Evolutionary conservation across 2,888 invertebrate species (phyloP).

Genomic region (Luperina testacea): DNA sequence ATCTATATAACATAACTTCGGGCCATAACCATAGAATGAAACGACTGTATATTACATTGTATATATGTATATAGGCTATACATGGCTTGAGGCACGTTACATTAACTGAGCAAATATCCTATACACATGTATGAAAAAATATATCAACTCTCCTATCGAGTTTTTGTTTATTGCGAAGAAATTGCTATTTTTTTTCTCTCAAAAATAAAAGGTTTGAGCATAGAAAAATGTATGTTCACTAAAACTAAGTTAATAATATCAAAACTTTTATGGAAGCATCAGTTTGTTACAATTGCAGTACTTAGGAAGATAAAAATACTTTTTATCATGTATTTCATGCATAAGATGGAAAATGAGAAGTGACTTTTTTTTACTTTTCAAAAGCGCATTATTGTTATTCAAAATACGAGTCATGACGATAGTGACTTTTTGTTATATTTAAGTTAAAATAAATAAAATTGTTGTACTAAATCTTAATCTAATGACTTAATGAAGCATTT

Average conservation of each 20-base stretch:
- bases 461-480: slow-evolving; percentile 58
- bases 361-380: background rate
- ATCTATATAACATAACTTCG: slow-evolving; percentile 89
- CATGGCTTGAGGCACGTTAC: slow-evolving; percentile 72
- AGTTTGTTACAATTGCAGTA: slow-evolving; percentile 14
- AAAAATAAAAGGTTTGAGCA: slow-evolving; percentile 36
- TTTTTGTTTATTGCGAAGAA: slow-evolving; percentile 7
- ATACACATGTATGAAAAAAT: slow-evolving; percentile 43
- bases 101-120: slow-evolving; percentile 61
- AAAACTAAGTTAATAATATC: slow-evolving; percentile 43
- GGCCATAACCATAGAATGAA: slow-evolving; percentile 86
- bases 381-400: slow-evolving; percentile 2
- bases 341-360: background rate
- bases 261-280: slow-evolving; percentile 42
- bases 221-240: slow-evolving; percentile 30
- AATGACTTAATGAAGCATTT: slow-evolving; percentile 51
- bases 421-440: slow-evolving; percentile 25
- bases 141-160: slow-evolving; percentile 23
- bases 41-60: slow-evolving; percentile 84
- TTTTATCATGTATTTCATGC: background rate
- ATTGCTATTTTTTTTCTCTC: slow-evolving; percentile 4
- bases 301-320: slow-evolving; percentile 18
- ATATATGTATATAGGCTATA: slow-evolving; percentile 77
- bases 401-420: slow-evolving; percentile 13
- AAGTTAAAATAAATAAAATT: slow-evolving; percentile 52